These are phyloP conservation scores for Hapalemur alaotrensis DNA, from an alignment of 2,797 vertebrate species.

Conservation along the genomic window DNA sequence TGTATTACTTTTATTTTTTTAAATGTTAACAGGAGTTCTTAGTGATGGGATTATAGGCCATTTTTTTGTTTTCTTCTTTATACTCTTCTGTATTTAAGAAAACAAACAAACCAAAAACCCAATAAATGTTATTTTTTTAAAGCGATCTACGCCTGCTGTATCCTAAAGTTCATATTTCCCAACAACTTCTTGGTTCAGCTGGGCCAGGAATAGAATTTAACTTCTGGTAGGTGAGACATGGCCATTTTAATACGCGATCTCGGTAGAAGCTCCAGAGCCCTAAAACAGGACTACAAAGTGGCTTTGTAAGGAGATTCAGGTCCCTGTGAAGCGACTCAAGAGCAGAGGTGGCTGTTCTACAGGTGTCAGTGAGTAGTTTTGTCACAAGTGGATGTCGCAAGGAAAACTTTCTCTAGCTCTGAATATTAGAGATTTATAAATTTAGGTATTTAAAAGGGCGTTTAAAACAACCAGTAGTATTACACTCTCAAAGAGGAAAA, in stretches of 20 bases:
- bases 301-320: background rate
- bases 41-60: conserved; percentile 75
- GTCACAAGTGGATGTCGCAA: background rate
- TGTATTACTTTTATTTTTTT: conserved; percentile 75
- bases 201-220: background rate
- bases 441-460: background rate
- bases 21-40: conserved; percentile 78
- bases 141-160: conserved; percentile 55
- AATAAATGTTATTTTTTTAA: conserved; percentile 77
- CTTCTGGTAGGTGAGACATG: background rate
- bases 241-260: background rate
- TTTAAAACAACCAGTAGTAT: conserved; percentile 7
- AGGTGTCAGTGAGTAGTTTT: background rate
- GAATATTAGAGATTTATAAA: background rate
- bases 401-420: background rate
- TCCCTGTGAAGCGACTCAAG: background rate
- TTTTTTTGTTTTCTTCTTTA: conserved; percentile 77
- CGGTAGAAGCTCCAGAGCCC: background rate
- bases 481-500: background rate
- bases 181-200: conserved; percentile 15
- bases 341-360: background rate
- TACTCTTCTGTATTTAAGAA: conserved; percentile 79
- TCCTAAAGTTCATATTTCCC: conserved; percentile 43
- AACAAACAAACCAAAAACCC: conserved; percentile 79
- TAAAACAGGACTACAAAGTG: background rate